Conservation (phyloP, 2,113 vertebrate species). For the Microcebus murinus region DNA sequence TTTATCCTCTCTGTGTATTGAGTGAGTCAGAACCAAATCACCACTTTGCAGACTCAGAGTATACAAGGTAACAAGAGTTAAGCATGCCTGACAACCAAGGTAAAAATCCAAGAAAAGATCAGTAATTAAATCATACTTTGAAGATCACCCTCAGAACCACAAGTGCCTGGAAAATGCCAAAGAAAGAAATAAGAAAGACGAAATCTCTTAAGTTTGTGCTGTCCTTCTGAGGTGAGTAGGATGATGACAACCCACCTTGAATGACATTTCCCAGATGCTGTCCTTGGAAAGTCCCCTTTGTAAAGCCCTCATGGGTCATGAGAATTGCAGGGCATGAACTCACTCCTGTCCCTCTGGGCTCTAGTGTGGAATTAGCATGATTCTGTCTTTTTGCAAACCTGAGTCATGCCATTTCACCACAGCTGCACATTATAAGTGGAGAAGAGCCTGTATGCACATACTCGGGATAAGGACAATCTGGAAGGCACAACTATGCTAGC, state of each 20-base stretch:
- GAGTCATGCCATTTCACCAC: not conserved
- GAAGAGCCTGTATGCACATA: not conserved
- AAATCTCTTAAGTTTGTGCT: not conserved
- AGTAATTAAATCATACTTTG: not conserved
- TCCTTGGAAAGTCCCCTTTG: not conserved
- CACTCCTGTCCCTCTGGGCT: not conserved
- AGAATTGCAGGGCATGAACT: not conserved
- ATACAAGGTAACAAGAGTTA: not conserved
- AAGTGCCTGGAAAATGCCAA: slow-evolving; percentile 21
- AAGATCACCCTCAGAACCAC: not conserved
- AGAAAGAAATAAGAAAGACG: slow-evolving; percentile 14
- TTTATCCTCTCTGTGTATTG: not conserved
- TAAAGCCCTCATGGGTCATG: not conserved
- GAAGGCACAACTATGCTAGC: not conserved
- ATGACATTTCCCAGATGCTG: not conserved
- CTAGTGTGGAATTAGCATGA: not conserved
- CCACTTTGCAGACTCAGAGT: not conserved
- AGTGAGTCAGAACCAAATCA: not conserved
- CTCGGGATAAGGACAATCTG: not conserved
- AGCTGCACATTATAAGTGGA: not conserved
- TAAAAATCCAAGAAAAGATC: not conserved
- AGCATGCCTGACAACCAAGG: not conserved
- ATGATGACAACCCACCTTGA: not conserved
- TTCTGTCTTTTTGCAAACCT: not conserved
- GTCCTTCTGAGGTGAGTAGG: not conserved